A percentile compares a stretch with the other conserved stretches of the same genome.
phyloP scores from a whole-genome alignment of 1,140 invertebrate species.

The Metaphire vulgaris region DNA sequence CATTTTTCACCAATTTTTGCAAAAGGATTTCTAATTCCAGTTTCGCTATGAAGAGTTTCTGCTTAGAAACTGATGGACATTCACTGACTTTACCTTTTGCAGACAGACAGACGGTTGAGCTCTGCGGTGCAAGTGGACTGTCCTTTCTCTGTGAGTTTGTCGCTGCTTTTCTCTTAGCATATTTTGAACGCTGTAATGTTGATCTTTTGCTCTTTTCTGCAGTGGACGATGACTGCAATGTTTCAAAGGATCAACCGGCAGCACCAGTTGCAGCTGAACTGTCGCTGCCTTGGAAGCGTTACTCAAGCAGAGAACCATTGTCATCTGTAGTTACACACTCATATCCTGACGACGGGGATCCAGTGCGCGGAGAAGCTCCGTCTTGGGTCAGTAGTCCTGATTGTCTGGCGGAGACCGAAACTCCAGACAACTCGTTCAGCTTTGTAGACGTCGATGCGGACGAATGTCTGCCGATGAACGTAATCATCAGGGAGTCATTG shows the following conservation, averaged over 20 bases:
- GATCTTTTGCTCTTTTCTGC: too few species aligned
- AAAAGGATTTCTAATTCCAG: too few species aligned
- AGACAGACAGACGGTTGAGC: too few species aligned
- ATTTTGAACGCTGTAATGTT: too few species aligned
- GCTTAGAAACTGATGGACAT: too few species aligned
- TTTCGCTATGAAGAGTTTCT: too few species aligned
- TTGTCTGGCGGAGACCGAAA: constrained; percentile 29
- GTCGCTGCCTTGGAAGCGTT: constrained; percentile 43
- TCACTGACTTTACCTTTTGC: too few species aligned
- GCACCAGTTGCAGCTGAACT: constrained; percentile 38
- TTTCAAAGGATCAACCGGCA: neutral
- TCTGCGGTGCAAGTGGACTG: too few species aligned
- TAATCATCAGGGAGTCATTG: neutral
- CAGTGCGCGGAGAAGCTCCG: constrained; percentile 40
- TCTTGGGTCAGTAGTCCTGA: constrained; percentile 47
- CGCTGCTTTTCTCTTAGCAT: too few species aligned
- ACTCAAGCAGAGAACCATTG: constrained; percentile 34
- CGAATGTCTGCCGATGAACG: neutral
- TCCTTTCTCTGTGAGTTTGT: too few species aligned
- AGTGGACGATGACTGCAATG: too few species aligned
- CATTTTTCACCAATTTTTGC: too few species aligned
- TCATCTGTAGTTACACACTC: constrained; percentile 33
- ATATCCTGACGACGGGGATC: constrained; percentile 40
- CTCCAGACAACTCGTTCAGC: neutral
- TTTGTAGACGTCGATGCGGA: neutral